Base-by-base conservation (phyloP, 2,888 invertebrate genomes). In the Cheilosia grossa region DNA sequence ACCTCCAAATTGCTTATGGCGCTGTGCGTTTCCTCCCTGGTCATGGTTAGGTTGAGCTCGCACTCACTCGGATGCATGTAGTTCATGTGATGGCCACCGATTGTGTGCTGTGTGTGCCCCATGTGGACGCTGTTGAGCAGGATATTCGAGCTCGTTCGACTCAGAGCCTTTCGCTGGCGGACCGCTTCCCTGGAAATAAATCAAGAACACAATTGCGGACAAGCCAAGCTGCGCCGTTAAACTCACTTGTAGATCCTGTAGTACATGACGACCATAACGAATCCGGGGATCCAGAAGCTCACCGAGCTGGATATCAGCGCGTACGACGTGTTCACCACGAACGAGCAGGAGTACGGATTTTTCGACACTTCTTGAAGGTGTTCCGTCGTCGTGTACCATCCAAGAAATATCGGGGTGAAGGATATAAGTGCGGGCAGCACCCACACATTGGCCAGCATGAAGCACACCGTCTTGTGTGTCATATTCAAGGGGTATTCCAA, bases 251-350 rank as follows among this genome's bases (percentile, higher is more conserved):
- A 95, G 90, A 97, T 97, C 89, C 95, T 94, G 92, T 94, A 97
- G 92, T 98, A 98, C 96, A 97, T 98, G 56, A 96, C 96, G 89
- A 98, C 95, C 98, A 98, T 98, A 37, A 98, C 97, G 72, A 97
- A 91, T 88, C 97, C 97, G 5, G 98, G 98, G 91, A 98, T 97
- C 97, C 98, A 98, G 92, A 98, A 98, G 40, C 97, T 97, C 47
- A 98, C 96, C 87, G 96, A 96, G 78, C 97, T 97, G 61, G 97
- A 97, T 83, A 98, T 96, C 77, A 98, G 94, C 9, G 97, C 97
- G 90, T 97, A 98, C 42, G 96, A 95, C 90, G 95, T 95, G 91
- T 98, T 98, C 17, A 96, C 97, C 89, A 96, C 95, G 90, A 97
- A 97, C 44, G 94, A 94, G 91, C 97, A 98, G 13, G 94, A 94